Evolutionary conservation across 2,888 invertebrate genomes (phyloP), one percentile per base, ranked within the genome.

Genomic region (Scaeva pyrastri): DNA sequence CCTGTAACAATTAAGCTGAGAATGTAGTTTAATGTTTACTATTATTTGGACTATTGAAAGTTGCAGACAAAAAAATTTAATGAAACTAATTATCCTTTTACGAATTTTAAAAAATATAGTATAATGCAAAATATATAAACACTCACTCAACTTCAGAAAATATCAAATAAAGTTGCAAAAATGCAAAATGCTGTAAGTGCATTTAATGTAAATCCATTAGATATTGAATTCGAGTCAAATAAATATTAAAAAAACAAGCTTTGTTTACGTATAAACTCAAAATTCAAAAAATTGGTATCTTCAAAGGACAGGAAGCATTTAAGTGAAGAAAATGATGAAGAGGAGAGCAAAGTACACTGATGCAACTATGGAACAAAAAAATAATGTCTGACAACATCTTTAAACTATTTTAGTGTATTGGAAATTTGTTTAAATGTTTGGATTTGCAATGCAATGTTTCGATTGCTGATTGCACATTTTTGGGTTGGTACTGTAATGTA

Each of bases 141-240:
- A 76, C 72, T 66, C 74, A 75, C 62, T 76, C 62, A 72, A 43
- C 62, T 58, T 52, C 71, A 68, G 52, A 55, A 52, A 68, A 68
- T 85, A 85, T 81, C 66, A 76, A 76, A 80, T 80, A 48, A 36
- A 39, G 71, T 72, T 79, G 55, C 52, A 80, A 58, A 21, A 48
- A 48, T 14, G 26, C 23, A 73, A 73, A 73, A 70, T 80, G 68
- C 73, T 73, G 77, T 85, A 56, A 56, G 66, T 74, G 86, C 82
- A 82, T 82, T 86, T 78, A 78, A 74, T 86, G 86, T 86, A 86
- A 86, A 86, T 68, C 64, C 64, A 78, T 86, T 86, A 86, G 77
- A 82, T 86, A 82, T 86, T 86, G 74, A 74, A 81, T 86, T 82
- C 82, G 74, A 78, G 70, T 82, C 82, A 86, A 77, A 86, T 79